phyloP scores from a whole-genome alignment of 2,797 vertebrate genomes.

The Gorsachius magnificus region DNA sequence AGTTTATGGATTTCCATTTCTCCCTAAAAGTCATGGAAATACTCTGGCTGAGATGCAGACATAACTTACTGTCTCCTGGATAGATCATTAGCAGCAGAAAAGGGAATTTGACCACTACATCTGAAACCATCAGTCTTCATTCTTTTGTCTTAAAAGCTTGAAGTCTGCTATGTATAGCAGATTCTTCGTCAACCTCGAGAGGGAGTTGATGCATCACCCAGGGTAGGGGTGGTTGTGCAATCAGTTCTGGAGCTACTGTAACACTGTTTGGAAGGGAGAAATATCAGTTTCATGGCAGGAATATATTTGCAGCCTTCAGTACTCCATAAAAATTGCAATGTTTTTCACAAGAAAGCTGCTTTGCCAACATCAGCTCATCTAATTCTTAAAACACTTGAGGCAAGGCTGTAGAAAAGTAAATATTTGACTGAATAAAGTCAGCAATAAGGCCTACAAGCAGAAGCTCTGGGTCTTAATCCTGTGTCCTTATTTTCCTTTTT shows the following conservation, averaged over 20 bases:
- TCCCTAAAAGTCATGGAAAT: background rate
- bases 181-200: background rate
- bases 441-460: background rate
- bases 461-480: background rate
- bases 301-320: background rate
- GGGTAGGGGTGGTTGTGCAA: background rate
- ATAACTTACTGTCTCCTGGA: background rate
- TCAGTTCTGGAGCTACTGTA: background rate
- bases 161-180: background rate
- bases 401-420: background rate
- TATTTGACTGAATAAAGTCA: background rate
- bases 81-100: background rate
- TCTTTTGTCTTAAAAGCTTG: background rate
- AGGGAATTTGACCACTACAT: background rate
- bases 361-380: background rate
- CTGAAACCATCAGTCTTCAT: background rate
- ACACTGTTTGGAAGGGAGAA: fast-evolving
- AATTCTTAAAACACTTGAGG: background rate
- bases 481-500: background rate
- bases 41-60: background rate
- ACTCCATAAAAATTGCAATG: background rate
- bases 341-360: background rate
- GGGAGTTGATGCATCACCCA: background rate
- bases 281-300: background rate
- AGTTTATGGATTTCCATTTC: background rate